Evolutionary conservation across 2,888 invertebrate species (phyloP).

Genomic region (Petrolisthes cinctipes): DNA sequence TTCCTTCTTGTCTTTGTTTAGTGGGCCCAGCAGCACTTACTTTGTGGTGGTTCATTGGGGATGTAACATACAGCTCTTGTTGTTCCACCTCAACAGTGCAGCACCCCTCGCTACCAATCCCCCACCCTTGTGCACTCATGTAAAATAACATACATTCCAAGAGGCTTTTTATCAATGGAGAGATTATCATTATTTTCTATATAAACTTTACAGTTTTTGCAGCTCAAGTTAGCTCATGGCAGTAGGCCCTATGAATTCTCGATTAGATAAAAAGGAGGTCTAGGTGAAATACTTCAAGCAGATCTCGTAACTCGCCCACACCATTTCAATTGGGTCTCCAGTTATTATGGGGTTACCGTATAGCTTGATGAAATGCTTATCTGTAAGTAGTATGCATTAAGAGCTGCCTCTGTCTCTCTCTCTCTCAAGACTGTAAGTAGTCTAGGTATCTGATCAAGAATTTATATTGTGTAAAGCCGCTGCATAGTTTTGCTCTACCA

Average conservation of each 20-base stretch:
- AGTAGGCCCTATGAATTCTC: conserved; percentile 19
- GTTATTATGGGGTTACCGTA: neutral
- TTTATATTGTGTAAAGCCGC: conserved; percentile 8
- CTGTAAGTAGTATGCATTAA: neutral
- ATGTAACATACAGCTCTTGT: conserved; percentile 40
- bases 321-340: neutral
- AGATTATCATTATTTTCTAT: conserved; percentile 53
- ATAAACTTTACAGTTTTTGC: conserved; percentile 51
- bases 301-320: neutral
- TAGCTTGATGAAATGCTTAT: conserved; percentile 3
- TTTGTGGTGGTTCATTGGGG: conserved; percentile 14
- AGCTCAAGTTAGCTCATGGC: conserved; percentile 37
- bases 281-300: neutral
- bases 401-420: neutral
- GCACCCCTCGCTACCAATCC: conserved; percentile 40
- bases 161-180: conserved; percentile 60
- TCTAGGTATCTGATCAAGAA: conserved; percentile 29
- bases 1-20: conserved; percentile 15
- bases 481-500: neutral
- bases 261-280: conserved; percentile 14
- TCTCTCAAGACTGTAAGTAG: neutral
- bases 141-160: conserved; percentile 59
- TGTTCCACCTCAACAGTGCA: conserved; percentile 19
- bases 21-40: conserved; percentile 25
- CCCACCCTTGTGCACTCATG: conserved; percentile 57